Base-by-base conservation (phyloP, 2,888 invertebrate genomes). In the Eupithecia subfuscata region DNA sequence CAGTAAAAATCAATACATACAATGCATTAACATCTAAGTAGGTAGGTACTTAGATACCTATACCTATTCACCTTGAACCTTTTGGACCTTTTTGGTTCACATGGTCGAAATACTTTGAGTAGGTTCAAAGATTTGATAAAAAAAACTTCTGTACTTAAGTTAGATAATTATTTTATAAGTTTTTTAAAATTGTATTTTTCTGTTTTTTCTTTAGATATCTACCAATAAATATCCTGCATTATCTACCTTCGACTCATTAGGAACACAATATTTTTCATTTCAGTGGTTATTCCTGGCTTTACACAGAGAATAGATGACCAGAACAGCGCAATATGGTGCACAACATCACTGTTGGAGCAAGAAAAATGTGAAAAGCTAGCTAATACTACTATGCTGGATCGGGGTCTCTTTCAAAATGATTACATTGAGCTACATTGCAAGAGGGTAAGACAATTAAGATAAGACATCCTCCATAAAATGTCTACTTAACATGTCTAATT, bases 311-410 rank as follows among this genome's bases (percentile, higher is more conserved):
- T 90, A 1, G 93, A 93, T 81, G 92, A 92, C 0, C 85, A 88
- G 71, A 92, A 94, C 75, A 77, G 90, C 16, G 88, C 96, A 7
- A 94, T 96, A 40, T 99, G 99, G 98, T 99, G 99, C 89, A 98
- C 98, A 0, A 96, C 97, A 37, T 98, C 96, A 70, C 83, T 93
- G 43, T 95, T 96, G 14, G 99, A 99, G 87, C 97, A 97, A 83
- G 95, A 95, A 74, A 99, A 99, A 95, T 99, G 99, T 89, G 92
- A 95, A 77, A 97, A 97, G 80, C 96, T 99, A 80, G 95, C 97
- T 0, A 95, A 92, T 79, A 97, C 97, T 2, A 93, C 97, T 0
- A 93, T 96, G 81, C 92, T 96, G 67, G 97, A 98, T 86, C 95
- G 95, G 75, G 95, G 96, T 0, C 88, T 95, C 43, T 96, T 97